Evolutionary conservation across 2,113 vertebrate species (phyloP).

Genomic region (Sporophila hypoxantha): DNA sequence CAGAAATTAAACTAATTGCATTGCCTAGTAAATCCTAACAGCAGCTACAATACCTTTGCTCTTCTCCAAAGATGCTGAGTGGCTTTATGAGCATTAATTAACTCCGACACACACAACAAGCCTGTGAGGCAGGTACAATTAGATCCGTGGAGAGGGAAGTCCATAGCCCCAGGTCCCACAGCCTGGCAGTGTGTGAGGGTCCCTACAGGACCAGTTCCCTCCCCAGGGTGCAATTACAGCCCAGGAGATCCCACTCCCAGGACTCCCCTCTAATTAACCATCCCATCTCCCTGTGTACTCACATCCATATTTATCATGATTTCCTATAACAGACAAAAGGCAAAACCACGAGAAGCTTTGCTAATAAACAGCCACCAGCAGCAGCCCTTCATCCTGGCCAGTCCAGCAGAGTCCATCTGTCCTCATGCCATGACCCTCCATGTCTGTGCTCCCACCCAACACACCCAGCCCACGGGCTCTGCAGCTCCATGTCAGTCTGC

Average conservation of each 20-base stretch:
- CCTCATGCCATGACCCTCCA: neutral
- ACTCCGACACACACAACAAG: neutral
- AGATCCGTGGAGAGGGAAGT: neutral
- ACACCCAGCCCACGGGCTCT: fast-evolving
- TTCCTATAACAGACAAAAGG: neutral
- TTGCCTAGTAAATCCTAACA: neutral
- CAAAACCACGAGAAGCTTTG: neutral
- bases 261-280: neutral
- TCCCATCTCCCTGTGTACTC: neutral
- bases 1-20: neutral
- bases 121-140: neutral
- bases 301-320: neutral
- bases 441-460: neutral
- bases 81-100: neutral
- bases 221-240: neutral
- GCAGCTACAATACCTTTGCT: neutral
- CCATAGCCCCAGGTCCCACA: fast-evolving
- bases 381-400: neutral
- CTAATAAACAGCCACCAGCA: neutral
- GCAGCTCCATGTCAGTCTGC: neutral
- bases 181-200: fast-evolving
- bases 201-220: neutral
- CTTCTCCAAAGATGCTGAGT: neutral
- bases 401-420: neutral
- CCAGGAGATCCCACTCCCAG: neutral